Percentiles rank a stretch among this genome's conserved stretches.
These are phyloP conservation scores for Anas flavirostris DNA, from an alignment of 2,797 vertebrate genomes.

Conservation along the genomic window DNA sequence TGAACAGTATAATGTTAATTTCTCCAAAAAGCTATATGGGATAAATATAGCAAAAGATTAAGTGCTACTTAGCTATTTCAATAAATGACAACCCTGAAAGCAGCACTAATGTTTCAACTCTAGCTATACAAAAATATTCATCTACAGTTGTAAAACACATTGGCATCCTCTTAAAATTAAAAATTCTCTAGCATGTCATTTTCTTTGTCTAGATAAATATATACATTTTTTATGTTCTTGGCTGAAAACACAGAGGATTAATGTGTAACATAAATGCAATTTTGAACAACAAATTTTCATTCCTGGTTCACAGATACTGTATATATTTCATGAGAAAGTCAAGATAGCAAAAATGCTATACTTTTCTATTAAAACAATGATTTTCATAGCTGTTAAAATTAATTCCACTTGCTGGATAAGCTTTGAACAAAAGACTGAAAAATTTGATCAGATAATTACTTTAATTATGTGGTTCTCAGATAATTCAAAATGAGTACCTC, in stretches of 20 bases:
- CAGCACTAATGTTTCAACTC: neutral
- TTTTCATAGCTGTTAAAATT: neutral
- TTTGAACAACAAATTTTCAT: neutral
- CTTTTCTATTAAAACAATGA: neutral
- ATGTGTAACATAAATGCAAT: neutral
- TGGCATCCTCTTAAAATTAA: neutral
- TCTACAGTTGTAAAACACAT: neutral
- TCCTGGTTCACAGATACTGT: neutral
- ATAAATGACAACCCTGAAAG: neutral
- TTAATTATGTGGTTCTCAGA: conserved; percentile 27
- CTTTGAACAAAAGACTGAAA: neutral
- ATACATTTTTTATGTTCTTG: neutral
- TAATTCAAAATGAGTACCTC: neutral
- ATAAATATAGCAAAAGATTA: neutral
- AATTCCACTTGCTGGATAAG: neutral
- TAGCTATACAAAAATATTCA: neutral
- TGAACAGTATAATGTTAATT: neutral
- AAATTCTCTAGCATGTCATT: neutral
- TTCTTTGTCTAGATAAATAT: neutral
- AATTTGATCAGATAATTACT: conserved; percentile 8
- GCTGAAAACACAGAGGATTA: neutral
- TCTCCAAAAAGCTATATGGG: neutral
- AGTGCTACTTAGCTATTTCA: neutral
- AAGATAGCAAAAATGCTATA: neutral
- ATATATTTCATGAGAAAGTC: neutral